phyloP scores from a whole-genome alignment of 1,140 invertebrate genomes.

The Leucophenga varia region DNA sequence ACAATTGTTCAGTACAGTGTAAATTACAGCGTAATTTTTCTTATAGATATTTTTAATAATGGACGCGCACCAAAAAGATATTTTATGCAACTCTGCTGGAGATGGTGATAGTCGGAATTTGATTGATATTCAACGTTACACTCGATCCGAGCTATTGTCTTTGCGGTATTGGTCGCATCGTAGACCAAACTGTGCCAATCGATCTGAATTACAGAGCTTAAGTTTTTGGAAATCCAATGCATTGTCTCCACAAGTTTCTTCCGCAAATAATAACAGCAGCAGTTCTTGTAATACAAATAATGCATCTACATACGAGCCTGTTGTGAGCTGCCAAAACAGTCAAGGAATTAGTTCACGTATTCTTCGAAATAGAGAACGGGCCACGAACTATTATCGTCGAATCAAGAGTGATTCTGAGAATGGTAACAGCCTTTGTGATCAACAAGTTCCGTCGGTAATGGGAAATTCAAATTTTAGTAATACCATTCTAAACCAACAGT shows the following conservation, averaged over 20 bases:
- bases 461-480: not conserved
- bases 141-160: too few relatives aligned
- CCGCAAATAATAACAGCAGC: not conserved
- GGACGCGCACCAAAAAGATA: too few relatives aligned
- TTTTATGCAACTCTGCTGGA: too few relatives aligned
- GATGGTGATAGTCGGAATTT: too few relatives aligned
- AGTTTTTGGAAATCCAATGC: conserved; percentile 36
- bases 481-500: conserved; percentile 1
- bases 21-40: too few relatives aligned
- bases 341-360: conserved; percentile 15
- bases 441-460: conserved; percentile 1
- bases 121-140: too few relatives aligned
- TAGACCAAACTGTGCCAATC: conserved; percentile 33
- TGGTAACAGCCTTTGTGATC: conserved; percentile 1
- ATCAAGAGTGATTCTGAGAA: conserved; percentile 25
- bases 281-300: conserved; percentile 2
- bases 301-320: not conserved
- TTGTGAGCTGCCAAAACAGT: too few relatives aligned
- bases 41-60: too few relatives aligned
- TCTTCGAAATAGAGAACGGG: conserved; percentile 32
- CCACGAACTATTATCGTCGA: conserved; percentile 42
- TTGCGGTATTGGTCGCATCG: conserved; percentile 23
- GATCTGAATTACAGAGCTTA: conserved; percentile 30
- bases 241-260: not conserved
- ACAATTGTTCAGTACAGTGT: too few relatives aligned